Evolutionary conservation across 2,113 vertebrate genomes (phyloP).

Genomic region (Ceyx margarethae): DNA sequence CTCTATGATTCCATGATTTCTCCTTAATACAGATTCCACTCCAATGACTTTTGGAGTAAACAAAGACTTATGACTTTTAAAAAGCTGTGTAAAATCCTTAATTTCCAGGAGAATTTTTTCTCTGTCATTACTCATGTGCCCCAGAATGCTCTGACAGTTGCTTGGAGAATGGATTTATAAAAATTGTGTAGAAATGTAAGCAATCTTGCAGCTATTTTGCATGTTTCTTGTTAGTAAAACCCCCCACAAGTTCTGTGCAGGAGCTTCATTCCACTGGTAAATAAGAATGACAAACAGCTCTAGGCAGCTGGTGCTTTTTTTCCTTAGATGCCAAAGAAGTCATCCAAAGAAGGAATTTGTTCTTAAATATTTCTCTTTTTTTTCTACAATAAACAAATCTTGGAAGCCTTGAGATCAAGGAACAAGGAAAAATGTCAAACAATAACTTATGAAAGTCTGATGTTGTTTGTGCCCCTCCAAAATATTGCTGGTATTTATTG

Average conservation of each 20-base stretch:
- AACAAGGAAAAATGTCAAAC: background rate
- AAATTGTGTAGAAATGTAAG: background rate
- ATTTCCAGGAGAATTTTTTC: background rate
- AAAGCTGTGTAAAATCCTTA: background rate
- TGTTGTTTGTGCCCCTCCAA: background rate
- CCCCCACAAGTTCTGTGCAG: background rate
- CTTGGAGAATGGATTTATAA: background rate
- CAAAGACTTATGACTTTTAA: background rate
- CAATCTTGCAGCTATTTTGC: background rate
- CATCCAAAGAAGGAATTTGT: background rate
- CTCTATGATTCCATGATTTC: background rate
- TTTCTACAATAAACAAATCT: background rate
- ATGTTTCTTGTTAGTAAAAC: background rate
- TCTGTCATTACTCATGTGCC: fast-evolving
- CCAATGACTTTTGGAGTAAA: background rate
- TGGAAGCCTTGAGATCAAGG: background rate
- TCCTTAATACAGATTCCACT: background rate
- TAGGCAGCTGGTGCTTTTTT: background rate
- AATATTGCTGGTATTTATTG: background rate
- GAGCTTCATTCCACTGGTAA: background rate
- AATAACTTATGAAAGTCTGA: background rate
- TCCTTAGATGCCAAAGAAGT: background rate
- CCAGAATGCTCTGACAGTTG: background rate
- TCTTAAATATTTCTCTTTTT: background rate
- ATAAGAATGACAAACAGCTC: background rate